A percentile compares a stretch with the other conserved stretches of the same genome.
phyloP scores from a whole-genome alignment of 2,797 vertebrate genomes.

The Acrossocheilus fasciatus region DNA sequence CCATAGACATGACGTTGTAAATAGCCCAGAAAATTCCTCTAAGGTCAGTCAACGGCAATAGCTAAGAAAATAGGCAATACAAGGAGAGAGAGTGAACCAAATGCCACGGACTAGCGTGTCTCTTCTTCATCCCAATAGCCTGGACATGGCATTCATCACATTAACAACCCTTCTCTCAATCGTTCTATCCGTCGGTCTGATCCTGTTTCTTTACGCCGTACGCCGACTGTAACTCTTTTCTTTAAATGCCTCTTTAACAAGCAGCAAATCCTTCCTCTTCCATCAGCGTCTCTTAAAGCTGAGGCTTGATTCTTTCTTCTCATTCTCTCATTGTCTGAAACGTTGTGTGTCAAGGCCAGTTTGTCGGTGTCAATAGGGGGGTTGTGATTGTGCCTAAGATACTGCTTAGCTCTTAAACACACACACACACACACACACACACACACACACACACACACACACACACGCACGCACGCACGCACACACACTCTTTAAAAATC shows the following conservation, averaged over 20 bases:
- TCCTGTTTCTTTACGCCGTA: background rate
- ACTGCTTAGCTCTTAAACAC: conserved; percentile 26
- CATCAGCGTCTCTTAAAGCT: conserved; percentile 35
- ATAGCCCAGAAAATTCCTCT: conserved; percentile 8
- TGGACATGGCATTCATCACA: conserved; percentile 33
- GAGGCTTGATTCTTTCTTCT: conserved; percentile 14
- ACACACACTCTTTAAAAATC: conserved; percentile 63
- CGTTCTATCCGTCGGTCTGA: background rate
- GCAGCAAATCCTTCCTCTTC: conserved; percentile 36
- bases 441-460: conserved; percentile 35
- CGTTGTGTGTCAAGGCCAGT: conserved; percentile 53
- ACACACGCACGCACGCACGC: conserved; percentile 25
- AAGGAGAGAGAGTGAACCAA: conserved; percentile 17
- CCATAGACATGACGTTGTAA: background rate
- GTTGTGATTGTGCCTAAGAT: conserved; percentile 54
- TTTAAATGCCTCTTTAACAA: conserved; percentile 32
- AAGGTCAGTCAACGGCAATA: conserved; percentile 78
- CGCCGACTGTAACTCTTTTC: conserved; percentile 32
- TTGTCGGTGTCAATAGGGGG: conserved; percentile 53
- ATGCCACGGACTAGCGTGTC: background rate
- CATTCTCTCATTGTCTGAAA: conserved; percentile 40
- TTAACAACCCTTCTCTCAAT: conserved; percentile 33
- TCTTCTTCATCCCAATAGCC: conserved; percentile 20
- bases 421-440: conserved; percentile 36
- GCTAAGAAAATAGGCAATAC: conserved; percentile 71